These are phyloP conservation scores for Bovichtus variegatus DNA, from an alignment of 2,797 vertebrate genomes.

Conservation along the genomic window DNA sequence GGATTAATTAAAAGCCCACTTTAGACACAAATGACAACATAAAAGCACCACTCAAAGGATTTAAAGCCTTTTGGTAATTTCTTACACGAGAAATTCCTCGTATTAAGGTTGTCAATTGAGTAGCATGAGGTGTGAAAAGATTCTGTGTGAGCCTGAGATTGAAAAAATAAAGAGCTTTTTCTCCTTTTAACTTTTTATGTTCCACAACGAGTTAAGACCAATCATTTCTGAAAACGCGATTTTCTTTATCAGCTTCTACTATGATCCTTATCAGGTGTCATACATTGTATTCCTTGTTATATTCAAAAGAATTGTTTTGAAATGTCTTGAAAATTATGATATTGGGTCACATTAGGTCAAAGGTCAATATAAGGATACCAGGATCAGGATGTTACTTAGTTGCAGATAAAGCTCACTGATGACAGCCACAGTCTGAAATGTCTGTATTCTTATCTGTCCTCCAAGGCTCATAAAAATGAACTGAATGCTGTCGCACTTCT, in stretches of 20 bases:
- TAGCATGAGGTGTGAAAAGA: not conserved
- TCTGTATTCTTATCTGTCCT: not conserved
- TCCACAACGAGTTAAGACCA: too few species aligned
- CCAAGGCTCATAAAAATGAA: slow-evolving; percentile 1
- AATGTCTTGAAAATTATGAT: not conserved
- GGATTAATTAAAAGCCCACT: slow-evolving; percentile 37
- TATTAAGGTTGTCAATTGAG: not conserved
- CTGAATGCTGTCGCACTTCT: not conserved
- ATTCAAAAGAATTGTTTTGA: not conserved
- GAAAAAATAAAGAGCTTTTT: not conserved
- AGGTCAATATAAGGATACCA: not conserved
- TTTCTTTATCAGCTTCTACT: too few species aligned
- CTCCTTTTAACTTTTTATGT: not conserved
- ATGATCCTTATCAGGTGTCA: not conserved
- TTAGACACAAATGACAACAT: slow-evolving; percentile 25
- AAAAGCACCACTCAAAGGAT: slow-evolving; percentile 6
- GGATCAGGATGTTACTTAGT: not conserved
- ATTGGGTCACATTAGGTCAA: not conserved
- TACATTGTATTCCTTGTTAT: not conserved
- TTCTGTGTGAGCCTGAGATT: not conserved
- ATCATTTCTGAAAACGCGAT: too few species aligned
- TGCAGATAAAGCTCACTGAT: not conserved
- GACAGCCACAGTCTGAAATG: not conserved
- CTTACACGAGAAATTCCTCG: not conserved
- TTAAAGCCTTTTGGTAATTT: slow-evolving; percentile 10